Conservation (phyloP, 1,140 invertebrate genomes). For the Bombus terrestris region DNA sequence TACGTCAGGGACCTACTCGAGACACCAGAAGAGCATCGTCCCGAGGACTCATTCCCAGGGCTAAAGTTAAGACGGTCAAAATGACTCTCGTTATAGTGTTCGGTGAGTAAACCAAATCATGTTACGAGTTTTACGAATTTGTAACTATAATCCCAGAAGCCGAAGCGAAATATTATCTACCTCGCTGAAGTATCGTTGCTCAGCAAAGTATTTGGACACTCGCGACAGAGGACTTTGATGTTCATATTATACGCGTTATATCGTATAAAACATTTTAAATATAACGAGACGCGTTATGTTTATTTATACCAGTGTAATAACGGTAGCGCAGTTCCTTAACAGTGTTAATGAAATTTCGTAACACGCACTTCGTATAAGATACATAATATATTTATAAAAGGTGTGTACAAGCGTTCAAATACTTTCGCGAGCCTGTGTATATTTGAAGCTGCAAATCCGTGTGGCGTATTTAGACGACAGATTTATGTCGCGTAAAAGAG, state of each 20-base stretch:
- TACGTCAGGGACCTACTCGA: conserved; percentile 82
- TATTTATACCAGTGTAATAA: too few relatives aligned
- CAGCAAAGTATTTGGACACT: not conserved
- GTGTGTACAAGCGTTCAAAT: not conserved
- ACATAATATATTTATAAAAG: not conserved
- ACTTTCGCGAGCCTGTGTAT: not conserved
- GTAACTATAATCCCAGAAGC: not conserved
- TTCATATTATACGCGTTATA: too few relatives aligned
- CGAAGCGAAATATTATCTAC: not conserved
- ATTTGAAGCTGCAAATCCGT: not conserved
- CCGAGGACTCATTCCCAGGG: conserved; percentile 94
- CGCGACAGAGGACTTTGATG: not conserved
- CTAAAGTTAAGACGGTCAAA: conserved; percentile 98
- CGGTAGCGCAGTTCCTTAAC: too few relatives aligned
- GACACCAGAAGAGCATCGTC: conserved; percentile 88
- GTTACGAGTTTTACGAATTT: not conserved
- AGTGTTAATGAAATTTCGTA: too few relatives aligned
- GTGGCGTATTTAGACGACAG: too few relatives aligned
- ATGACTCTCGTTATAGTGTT: conserved; percentile 98
- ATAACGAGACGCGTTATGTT: too few relatives aligned
- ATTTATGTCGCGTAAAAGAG: not conserved
- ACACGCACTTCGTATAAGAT: not conserved
- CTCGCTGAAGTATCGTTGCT: too few relatives aligned
- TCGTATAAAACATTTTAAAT: too few relatives aligned
- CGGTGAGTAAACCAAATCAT: conserved; percentile 84